Conservation (phyloP, 2,113 vertebrate genomes). For the Microtus pennsylvanicus region DNA sequence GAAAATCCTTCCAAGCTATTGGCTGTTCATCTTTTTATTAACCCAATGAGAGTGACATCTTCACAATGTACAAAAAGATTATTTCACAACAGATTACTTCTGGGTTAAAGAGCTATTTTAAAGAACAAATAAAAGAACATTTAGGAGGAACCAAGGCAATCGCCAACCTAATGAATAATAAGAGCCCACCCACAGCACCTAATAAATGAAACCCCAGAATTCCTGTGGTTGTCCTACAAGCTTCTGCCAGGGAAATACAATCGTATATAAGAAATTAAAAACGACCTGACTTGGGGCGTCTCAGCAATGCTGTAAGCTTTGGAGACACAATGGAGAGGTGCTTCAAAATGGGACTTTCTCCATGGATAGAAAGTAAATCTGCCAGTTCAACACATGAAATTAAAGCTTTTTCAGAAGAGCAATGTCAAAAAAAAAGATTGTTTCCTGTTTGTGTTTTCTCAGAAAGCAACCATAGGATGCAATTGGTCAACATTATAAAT, state of each 20-base stretch:
- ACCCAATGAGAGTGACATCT: not conserved
- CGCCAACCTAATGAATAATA: not conserved
- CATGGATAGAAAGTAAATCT: not conserved
- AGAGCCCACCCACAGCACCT: not conserved
- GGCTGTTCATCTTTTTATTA: not conserved
- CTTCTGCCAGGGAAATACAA: slow-evolving; percentile 2
- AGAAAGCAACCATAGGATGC: not conserved
- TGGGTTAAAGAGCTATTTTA: not conserved
- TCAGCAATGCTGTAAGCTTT: not conserved
- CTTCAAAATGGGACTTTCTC: not conserved
- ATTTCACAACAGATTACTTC: not conserved
- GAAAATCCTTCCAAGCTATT: not conserved
- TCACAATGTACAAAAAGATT: not conserved
- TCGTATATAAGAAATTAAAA: not conserved
- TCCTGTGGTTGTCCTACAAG: not conserved
- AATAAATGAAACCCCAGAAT: not conserved
- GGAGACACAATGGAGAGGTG: not conserved
- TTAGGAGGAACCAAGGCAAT: not conserved
- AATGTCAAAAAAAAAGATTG: not conserved
- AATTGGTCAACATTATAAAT: slow-evolving; percentile 20
- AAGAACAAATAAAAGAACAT: slow-evolving; percentile 18
- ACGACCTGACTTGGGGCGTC: not conserved
- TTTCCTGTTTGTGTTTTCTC: not conserved
- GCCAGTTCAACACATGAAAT: not conserved
- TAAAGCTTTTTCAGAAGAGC: slow-evolving; percentile 5